A percentile compares a stretch with the other conserved stretches of the same genome.
Conservation (phyloP, 2,113 vertebrate genomes). For the Pedionomus torquatus region DNA sequence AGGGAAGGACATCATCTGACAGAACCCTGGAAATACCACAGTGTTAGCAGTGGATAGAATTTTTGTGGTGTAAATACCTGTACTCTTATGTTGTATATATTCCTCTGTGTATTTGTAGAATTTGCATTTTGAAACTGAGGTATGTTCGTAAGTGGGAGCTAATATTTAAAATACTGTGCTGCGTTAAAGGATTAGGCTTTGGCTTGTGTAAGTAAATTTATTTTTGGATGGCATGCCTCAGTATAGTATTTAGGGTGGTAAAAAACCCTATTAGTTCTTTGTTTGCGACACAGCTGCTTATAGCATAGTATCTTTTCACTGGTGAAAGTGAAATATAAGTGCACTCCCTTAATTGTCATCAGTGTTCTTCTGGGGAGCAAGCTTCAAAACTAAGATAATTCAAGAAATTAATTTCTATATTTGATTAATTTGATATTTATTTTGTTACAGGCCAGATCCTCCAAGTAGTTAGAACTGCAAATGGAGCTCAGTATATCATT, state of each 20-base stretch:
- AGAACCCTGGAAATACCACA: not conserved
- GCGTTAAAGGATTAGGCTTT: not conserved
- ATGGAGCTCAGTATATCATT: conserved; percentile 94
- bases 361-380: not conserved
- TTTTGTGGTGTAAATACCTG: not conserved
- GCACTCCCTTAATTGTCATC: not conserved
- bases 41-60: not conserved
- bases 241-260: not conserved
- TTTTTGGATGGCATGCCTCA: not conserved
- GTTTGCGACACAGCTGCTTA: not conserved
- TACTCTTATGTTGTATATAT: not conserved
- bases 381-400: not conserved
- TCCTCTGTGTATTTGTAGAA: not conserved
- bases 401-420: not conserved
- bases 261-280: not conserved
- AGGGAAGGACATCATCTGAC: not conserved
- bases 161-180: not conserved
- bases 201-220: not conserved
- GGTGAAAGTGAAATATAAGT: not conserved
- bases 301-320: not conserved
- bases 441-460: conserved; percentile 89
- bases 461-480: conserved; percentile 92
- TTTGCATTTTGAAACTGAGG: not conserved
- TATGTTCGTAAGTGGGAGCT: not conserved
- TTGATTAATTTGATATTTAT: not conserved